Conservation (phyloP, 1,140 invertebrate genomes). For the Drosophila nigrodunni region DNA sequence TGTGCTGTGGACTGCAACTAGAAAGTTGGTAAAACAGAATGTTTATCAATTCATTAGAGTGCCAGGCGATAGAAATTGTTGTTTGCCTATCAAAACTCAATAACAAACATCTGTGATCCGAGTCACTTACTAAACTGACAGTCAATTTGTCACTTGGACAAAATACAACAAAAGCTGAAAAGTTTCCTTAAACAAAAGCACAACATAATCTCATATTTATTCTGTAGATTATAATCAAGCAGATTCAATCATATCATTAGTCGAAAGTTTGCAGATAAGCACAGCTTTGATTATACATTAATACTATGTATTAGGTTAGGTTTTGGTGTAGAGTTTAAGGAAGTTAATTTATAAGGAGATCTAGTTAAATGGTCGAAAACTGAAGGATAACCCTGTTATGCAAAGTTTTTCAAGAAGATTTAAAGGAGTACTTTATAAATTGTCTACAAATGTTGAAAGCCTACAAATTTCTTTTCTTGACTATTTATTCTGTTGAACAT, state of each 20-base stretch:
- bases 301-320: not conserved
- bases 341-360: no score
- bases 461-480: no score
- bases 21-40: slow-evolving; percentile 43
- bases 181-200: not conserved
- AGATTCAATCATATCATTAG: slow-evolving; percentile 1
- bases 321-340: not conserved
- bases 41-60: slow-evolving; percentile 56
- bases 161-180: slow-evolving; percentile 14
- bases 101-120: slow-evolving; percentile 37
- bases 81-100: slow-evolving; percentile 46
- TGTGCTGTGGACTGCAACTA: slow-evolving; percentile 14
- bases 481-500: no score
- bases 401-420: no score
- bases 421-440: no score
- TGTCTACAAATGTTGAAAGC: no score
- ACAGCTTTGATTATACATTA: not conserved
- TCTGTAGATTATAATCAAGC: slow-evolving; percentile 12
- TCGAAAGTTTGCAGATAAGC: not conserved
- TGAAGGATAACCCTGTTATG: no score
- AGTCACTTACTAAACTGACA: slow-evolving; percentile 20
- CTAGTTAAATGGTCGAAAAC: no score
- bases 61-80: slow-evolving; percentile 49
- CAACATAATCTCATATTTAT: slow-evolving; percentile 3
- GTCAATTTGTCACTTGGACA: slow-evolving; percentile 46